A percentile compares a stretch with the other conserved stretches of the same genome.
phyloP scores from a whole-genome alignment of 2,888 invertebrate genomes.

The Pelosia muscerda region DNA sequence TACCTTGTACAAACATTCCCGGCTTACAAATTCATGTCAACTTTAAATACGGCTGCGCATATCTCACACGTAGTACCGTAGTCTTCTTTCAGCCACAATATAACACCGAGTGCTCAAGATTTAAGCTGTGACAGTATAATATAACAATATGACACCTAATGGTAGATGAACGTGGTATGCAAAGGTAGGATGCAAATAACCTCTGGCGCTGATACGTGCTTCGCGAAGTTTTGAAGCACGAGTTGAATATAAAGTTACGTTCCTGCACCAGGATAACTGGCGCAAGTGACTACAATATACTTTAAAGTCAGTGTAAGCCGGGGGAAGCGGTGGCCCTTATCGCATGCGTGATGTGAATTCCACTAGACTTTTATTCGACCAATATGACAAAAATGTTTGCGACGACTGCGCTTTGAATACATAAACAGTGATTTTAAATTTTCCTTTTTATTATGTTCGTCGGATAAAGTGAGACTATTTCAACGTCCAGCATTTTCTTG shows the following conservation, averaged over 20 bases:
- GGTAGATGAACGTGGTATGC: conserved; percentile 59
- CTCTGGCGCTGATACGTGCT: conserved; percentile 73
- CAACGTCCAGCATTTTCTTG: background rate
- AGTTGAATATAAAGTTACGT: conserved; percentile 72
- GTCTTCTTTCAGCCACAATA: background rate
- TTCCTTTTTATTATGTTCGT: conserved; percentile 40
- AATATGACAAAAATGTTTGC: conserved; percentile 78
- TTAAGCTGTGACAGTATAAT: conserved; percentile 51
- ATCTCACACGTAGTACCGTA: conserved; percentile 14
- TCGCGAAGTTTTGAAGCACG: conserved; percentile 70
- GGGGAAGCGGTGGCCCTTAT: conserved; percentile 74
- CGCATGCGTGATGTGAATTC: conserved; percentile 77
- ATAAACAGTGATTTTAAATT: conserved; percentile 61
- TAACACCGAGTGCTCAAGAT: conserved; percentile 10
- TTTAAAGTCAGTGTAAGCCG: conserved; percentile 75
- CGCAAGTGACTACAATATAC: conserved; percentile 74
- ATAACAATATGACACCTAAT: conserved; percentile 75
- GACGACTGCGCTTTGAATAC: conserved; percentile 75
- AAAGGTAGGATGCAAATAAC: conserved; percentile 80
- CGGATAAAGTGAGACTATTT: conserved; percentile 7
- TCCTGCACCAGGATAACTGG: conserved; percentile 65
- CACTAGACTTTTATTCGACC: conserved; percentile 71
- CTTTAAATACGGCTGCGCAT: background rate
- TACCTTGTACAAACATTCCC: background rate
- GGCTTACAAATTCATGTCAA: background rate